Conservation (phyloP, 2,113 vertebrate species). For the Vulpes vulpes region DNA sequence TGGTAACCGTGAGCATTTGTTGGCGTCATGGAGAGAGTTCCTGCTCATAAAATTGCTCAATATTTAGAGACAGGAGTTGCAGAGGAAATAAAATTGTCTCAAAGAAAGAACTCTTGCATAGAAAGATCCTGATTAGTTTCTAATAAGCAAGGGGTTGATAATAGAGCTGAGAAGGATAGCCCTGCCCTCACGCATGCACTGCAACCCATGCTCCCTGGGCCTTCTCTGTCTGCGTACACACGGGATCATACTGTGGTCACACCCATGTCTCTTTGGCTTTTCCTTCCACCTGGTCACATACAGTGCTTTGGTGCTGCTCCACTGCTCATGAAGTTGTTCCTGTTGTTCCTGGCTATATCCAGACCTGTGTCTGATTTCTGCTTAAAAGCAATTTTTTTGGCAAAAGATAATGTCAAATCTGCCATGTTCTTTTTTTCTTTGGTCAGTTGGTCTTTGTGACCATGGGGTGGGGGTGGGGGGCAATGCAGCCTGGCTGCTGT, state of each 20-base stretch:
- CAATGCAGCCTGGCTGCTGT: not conserved
- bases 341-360: not conserved
- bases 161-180: not conserved
- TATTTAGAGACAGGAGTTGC: not conserved
- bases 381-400: not conserved
- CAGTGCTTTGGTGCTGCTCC: not conserved
- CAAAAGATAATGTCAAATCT: not conserved
- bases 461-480: too few relatives aligned
- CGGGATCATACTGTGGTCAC: fast-evolving
- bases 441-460: not conserved
- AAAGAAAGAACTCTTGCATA: not conserved
- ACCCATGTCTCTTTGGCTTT: not conserved
- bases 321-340: not conserved
- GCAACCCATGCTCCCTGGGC: fast-evolving
- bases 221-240: not conserved
- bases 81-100: not conserved
- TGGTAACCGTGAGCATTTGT: not conserved
- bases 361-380: not conserved
- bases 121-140: not conserved
- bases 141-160: not conserved
- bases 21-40: not conserved
- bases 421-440: not conserved
- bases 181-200: not conserved
- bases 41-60: not conserved
- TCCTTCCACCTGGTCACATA: not conserved